A percentile compares a stretch with the other conserved stretches of the same genome.
These are phyloP conservation scores for Calameuta pallipes DNA, from an alignment of 2,888 invertebrate species.

Conservation along the genomic window DNA sequence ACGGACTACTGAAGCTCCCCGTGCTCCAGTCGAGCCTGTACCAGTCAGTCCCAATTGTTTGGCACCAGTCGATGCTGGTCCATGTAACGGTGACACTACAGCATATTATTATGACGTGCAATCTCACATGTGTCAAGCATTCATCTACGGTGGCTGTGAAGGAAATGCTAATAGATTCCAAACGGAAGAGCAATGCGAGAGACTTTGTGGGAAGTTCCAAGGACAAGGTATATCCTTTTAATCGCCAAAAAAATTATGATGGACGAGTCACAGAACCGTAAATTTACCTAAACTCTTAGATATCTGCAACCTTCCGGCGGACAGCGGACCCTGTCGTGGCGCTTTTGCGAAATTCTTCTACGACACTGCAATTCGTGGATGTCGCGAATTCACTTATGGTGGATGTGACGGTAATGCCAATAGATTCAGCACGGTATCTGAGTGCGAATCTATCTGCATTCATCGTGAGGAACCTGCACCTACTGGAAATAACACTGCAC, in stretches of 20 bases:
- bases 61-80: conserved; percentile 74
- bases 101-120: conserved; percentile 81
- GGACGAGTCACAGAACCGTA: not conserved
- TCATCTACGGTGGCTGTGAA: conserved; percentile 78
- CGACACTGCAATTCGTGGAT: conserved; percentile 71
- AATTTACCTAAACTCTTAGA: conserved; percentile 67
- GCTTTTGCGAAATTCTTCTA: conserved; percentile 78
- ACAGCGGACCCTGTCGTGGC: conserved; percentile 79
- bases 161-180: conserved; percentile 81
- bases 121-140: conserved; percentile 72
- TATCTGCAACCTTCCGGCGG: conserved; percentile 76
- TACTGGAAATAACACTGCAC: conserved; percentile 60
- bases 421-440: conserved; percentile 79
- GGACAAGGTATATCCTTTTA: conserved; percentile 71
- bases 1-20: conserved; percentile 13
- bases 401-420: conserved; percentile 90
- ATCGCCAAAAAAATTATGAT: not conserved
- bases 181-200: conserved; percentile 81
- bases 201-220: conserved; percentile 80
- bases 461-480: conserved; percentile 70
- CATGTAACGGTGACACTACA: conserved; percentile 75
- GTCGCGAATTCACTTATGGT: conserved; percentile 80
- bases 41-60: conserved; percentile 69
- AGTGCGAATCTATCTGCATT: conserved; percentile 80
- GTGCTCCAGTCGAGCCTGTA: conserved; percentile 23